Conservation (phyloP, 2,113 vertebrate genomes). For the Dascyllus trimaculatus region DNA sequence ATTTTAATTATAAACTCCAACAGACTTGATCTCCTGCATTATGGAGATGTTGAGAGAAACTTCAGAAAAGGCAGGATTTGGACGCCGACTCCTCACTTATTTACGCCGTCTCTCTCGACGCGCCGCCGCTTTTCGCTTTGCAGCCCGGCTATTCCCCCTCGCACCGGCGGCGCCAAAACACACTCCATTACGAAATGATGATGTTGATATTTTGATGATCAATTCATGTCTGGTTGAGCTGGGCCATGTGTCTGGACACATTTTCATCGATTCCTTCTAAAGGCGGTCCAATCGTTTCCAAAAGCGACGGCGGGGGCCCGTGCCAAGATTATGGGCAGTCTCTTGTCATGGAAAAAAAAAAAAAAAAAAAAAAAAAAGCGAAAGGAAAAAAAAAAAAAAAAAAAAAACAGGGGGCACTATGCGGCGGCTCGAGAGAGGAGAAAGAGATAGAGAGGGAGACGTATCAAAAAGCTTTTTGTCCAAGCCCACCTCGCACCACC, state of each 20-base stretch:
- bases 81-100: slow-evolving; percentile 60
- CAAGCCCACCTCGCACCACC: slow-evolving; percentile 71
- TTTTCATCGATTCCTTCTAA: slow-evolving; percentile 83
- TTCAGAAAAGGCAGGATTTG: slow-evolving; percentile 46
- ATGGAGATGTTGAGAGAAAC: slow-evolving; percentile 47
- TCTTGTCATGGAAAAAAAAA: slow-evolving; percentile 32
- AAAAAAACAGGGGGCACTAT: slow-evolving; percentile 25
- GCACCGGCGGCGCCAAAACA: slow-evolving; percentile 45
- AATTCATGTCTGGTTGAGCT: slow-evolving; percentile 82
- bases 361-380: neutral
- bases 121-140: slow-evolving; percentile 34
- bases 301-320: slow-evolving; percentile 31
- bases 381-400: neutral
- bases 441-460: slow-evolving; percentile 53
- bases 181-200: slow-evolving; percentile 78
- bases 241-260: slow-evolving; percentile 79
- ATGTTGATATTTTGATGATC: slow-evolving; percentile 86
- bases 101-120: slow-evolving; percentile 60
- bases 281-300: slow-evolving; percentile 76
- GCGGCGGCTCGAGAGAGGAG: slow-evolving; percentile 39
- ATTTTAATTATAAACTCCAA: too few species aligned
- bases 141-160: slow-evolving; percentile 43
- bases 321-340: slow-evolving; percentile 70
- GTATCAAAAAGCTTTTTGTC: slow-evolving; percentile 82
- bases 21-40: slow-evolving; percentile 25